Conservation (phyloP, 64 coral and sea anemone species). For the Anthopleura sola region DNA sequence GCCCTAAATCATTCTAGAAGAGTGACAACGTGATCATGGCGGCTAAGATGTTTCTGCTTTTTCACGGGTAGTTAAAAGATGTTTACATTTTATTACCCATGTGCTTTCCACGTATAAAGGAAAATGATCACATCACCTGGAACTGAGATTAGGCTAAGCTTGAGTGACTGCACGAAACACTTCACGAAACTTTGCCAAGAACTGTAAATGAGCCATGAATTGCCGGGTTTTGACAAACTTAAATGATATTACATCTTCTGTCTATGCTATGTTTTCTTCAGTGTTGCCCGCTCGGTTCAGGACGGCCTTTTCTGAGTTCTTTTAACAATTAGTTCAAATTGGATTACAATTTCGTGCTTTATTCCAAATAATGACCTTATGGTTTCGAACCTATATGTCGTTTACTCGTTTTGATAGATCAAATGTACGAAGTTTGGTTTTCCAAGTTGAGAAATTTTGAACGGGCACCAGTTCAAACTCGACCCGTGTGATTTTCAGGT, state of each 20-base stretch:
- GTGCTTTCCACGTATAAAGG: slow-evolving; percentile 5
- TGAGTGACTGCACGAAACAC: background rate
- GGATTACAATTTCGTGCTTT: background rate
- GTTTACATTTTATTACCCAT: slow-evolving; percentile 3
- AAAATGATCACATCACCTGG: background rate
- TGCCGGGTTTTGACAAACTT: background rate
- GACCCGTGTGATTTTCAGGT: background rate
- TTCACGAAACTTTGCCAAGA: background rate
- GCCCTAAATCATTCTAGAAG: background rate
- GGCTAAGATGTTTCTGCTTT: background rate
- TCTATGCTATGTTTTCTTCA: background rate
- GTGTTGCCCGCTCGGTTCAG: background rate
- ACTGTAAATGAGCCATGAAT: background rate
- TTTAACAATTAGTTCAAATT: background rate
- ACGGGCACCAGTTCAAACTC: background rate
- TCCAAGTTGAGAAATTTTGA: background rate
- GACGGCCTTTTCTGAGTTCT: background rate
- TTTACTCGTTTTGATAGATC: background rate
- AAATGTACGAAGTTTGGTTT: background rate
- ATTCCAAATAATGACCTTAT: background rate
- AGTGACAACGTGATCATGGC: background rate
- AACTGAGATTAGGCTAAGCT: background rate
- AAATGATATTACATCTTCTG: background rate
- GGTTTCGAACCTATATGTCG: background rate
- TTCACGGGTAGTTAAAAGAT: background rate